phyloP scores from a whole-genome alignment of 2,888 invertebrate genomes.

The Latrodectus elegans region DNA sequence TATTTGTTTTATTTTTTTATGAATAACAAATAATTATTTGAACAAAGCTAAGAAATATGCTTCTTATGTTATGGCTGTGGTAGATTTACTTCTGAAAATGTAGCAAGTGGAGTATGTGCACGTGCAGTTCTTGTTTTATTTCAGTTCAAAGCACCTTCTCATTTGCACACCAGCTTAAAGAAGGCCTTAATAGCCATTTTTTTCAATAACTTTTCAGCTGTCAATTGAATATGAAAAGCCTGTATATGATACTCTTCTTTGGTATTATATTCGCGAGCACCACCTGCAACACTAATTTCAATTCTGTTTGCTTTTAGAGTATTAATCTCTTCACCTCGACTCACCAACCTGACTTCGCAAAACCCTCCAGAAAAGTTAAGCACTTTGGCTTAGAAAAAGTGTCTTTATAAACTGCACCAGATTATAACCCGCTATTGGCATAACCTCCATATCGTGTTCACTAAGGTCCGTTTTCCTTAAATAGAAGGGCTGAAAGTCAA shows the following conservation, averaged over 20 bases:
- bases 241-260: not conserved
- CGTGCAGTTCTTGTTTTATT: not conserved
- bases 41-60: too few relatives aligned
- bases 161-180: not conserved
- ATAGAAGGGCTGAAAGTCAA: constrained; percentile 39
- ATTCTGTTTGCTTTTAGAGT: not conserved
- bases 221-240: not conserved
- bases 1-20: too few relatives aligned
- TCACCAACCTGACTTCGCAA: not conserved
- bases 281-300: constrained; percentile 1
- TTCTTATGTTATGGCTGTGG: too few relatives aligned
- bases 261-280: not conserved
- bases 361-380: not conserved
- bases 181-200: not conserved
- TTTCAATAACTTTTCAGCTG: not conserved
- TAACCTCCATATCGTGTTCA: constrained; percentile 6
- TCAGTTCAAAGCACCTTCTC: not conserved
- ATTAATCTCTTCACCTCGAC: not conserved
- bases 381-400: not conserved
- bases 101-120: not conserved
- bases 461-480: not conserved
- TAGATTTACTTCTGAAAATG: not conserved
- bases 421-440: constrained; percentile 18
- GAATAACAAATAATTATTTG: too few relatives aligned
- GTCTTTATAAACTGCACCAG: not conserved